Evolutionary conservation across 2,888 invertebrate genomes (phyloP).

Genomic region (Microctonus aethiopoides): DNA sequence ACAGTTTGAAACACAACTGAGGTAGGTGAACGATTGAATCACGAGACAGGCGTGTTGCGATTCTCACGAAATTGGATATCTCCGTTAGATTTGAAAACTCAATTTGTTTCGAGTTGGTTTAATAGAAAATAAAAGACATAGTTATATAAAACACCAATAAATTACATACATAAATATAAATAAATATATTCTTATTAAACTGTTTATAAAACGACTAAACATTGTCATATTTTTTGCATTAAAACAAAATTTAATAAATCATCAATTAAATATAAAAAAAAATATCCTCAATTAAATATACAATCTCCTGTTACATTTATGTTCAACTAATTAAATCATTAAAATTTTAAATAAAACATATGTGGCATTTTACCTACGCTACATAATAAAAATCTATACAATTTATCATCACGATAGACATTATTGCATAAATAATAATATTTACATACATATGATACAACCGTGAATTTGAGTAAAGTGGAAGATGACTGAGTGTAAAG

Average conservation of each 20-base stretch:
- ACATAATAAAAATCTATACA: neutral
- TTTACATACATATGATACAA: neutral
- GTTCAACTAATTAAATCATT: no score
- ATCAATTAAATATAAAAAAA: no score
- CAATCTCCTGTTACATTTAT: no score
- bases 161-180: no score
- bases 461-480: neutral
- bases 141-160: neutral
- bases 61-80: constrained; percentile 30
- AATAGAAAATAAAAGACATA: constrained; percentile 19
- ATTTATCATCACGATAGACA: neutral
- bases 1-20: neutral
- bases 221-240: no score
- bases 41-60: constrained; percentile 22
- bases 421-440: neutral
- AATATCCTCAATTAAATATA: no score
- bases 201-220: no score
- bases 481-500: neutral
- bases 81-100: constrained; percentile 29
- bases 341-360: no score
- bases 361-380: neutral
- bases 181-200: no score
- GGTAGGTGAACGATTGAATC: constrained; percentile 9
- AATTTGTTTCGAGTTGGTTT: constrained; percentile 18
- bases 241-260: no score